phyloP scores from a whole-genome alignment of 1,140 invertebrate genomes.

The Asbolus verrucosus region DNA sequence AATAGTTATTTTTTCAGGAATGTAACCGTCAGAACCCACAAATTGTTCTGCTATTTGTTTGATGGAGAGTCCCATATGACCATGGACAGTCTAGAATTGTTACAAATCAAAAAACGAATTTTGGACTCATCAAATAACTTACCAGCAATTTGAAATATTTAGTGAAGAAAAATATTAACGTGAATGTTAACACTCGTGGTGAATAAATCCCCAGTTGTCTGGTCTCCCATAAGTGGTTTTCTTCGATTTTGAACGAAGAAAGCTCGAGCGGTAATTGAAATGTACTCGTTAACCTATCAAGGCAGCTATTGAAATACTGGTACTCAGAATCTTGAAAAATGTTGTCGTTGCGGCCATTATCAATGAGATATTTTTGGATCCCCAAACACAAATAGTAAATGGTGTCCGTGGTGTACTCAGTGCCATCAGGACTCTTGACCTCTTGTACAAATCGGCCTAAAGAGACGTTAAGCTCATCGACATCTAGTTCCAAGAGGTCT shows the following conservation, averaged over 20 bases:
- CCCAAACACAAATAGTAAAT: conserved; percentile 92
- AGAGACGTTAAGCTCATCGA: conserved; percentile 87
- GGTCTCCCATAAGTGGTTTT: conserved; percentile 92
- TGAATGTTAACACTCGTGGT: conserved; percentile 89
- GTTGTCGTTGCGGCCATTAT: conserved; percentile 91
- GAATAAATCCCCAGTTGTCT: conserved; percentile 93
- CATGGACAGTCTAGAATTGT: conserved; percentile 75
- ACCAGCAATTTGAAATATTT: no score
- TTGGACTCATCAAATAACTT: conserved; percentile 77
- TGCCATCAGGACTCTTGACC: conserved; percentile 86
- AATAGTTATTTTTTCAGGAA: no score
- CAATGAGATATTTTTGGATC: conserved; percentile 92
- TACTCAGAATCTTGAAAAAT: conserved; percentile 92
- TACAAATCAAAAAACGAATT: background rate
- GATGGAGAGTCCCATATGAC: conserved; percentile 91
- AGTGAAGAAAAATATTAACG: conserved; percentile 94
- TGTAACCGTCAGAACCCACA: no score
- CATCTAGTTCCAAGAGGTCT: conserved; percentile 75
- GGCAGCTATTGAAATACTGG: conserved; percentile 87
- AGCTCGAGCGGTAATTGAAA: conserved; percentile 71
- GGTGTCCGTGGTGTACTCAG: conserved; percentile 88
- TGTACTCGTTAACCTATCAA: conserved; percentile 85
- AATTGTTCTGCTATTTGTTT: no score
- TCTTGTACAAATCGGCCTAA: conserved; percentile 90
- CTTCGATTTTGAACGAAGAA: conserved; percentile 87